Conservation (phyloP, 2,888 invertebrate genomes). For the Brachyopa scutellaris region DNA sequence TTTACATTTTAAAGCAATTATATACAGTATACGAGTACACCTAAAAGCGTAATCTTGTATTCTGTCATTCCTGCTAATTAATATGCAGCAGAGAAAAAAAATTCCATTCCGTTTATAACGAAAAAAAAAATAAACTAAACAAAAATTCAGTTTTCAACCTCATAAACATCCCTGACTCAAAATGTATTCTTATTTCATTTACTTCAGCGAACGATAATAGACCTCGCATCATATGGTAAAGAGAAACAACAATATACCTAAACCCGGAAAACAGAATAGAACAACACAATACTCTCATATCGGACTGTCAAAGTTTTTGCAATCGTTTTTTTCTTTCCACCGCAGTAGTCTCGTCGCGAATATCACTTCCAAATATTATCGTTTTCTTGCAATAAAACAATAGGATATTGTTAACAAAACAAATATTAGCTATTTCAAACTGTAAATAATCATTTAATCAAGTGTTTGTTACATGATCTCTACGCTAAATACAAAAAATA, state of each 20-base stretch:
- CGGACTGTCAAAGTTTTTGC: slow-evolving; percentile 47
- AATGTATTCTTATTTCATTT: not conserved
- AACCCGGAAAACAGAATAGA: slow-evolving; percentile 21
- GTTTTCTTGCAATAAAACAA: not conserved
- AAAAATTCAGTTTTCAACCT: too few species aligned
- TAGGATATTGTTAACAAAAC: not conserved
- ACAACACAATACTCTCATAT: slow-evolving; percentile 7
- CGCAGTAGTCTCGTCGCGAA: not conserved
- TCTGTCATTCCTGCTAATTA: too few species aligned
- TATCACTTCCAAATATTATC: not conserved
- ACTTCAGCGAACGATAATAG: not conserved
- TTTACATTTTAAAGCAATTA: too few species aligned
- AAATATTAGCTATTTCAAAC: slow-evolving; percentile 29
- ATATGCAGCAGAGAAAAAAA: too few species aligned
- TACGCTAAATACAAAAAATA: slow-evolving; percentile 26
- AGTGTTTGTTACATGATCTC: not conserved
- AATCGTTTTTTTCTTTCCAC: slow-evolving; percentile 36
- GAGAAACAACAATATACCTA: slow-evolving; percentile 21
- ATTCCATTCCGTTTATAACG: too few species aligned
- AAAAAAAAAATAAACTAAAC: too few species aligned
- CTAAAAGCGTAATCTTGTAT: too few species aligned
- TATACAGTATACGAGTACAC: too few species aligned
- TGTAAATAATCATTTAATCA: not conserved
- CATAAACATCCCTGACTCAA: not conserved
- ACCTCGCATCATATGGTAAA: not conserved